Evolutionary conservation across 2,888 invertebrate species (phyloP), one percentile per base, ranked within the genome.

Genomic region (Cactoblastis cactorum): DNA sequence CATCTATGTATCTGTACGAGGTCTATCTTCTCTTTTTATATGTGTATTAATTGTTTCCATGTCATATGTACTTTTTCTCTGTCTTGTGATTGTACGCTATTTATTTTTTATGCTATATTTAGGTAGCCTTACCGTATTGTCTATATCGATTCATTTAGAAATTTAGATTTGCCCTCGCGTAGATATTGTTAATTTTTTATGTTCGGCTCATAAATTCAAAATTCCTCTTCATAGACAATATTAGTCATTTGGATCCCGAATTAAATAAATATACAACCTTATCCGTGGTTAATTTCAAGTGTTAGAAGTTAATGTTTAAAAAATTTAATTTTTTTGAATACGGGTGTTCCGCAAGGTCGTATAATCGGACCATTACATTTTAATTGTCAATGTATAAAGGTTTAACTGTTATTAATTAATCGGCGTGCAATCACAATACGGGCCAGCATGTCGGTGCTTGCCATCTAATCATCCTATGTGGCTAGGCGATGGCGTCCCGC

Each of bases 401-500:
- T 3, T 12, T 8, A 41, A 15, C 5, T 2, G 17, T n/a, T n/a
- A n/a, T n/a, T n/a, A n/a, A n/a, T n/a, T n/a, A 9, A 22, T 15
- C 12, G 22, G 47, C 72, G 79, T 83, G 83, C 76, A 72, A 56
- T 83, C 71, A 73, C 77, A 79, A 79, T 61, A 58, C 57, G 52
- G 71, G 57, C 58, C 69, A 71, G 80, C 80, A 80, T 80, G 77
- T 67, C 73, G 73, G 74, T 73, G 73, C 77, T 80, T 79, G 74
- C 77, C 76, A 71, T 81, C 65, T 88, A 88, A 88, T 80, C 78
- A 77, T 89, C 80, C 77, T 86, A 77, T 89, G 87, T 88, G 84
- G 80, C 74, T 91, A 93, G 94, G 93, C 94, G 78, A 92, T 93
- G 89, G 92, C 92, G 90, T 91, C 92, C 79, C 92, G 93, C 80